phyloP scores from a whole-genome alignment of 1,140 invertebrate genomes.

The Drosophila nebulosa region DNA sequence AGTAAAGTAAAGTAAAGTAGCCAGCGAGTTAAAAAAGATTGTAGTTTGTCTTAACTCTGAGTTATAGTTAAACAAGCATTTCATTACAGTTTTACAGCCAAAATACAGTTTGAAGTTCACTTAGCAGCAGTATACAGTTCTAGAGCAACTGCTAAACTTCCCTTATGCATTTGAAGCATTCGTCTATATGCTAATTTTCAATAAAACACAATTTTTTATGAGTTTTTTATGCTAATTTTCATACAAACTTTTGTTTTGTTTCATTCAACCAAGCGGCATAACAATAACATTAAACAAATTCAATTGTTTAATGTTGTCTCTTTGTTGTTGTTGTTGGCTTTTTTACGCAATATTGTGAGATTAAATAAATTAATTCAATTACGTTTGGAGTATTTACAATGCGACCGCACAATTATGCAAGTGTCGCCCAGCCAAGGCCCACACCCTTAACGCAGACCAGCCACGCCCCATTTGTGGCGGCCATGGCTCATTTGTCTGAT shows the following conservation, averaged over 20 bases:
- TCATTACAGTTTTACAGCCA: background rate
- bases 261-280: conserved; percentile 36
- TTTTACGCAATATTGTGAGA: conserved; percentile 27
- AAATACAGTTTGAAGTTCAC: background rate
- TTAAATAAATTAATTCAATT: conserved; percentile 75
- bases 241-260: conserved; percentile 35
- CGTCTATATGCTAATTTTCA: conserved; percentile 36
- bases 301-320: conserved; percentile 13
- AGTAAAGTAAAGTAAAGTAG: too few relatives aligned
- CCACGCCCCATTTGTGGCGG: conserved; percentile 16
- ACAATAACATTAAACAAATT: conserved; percentile 26
- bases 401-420: conserved; percentile 68
- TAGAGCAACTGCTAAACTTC: background rate
- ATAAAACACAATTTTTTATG: conserved; percentile 58
- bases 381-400: conserved; percentile 69
- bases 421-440: conserved; percentile 45
- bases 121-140: conserved; percentile 42
- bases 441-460: background rate
- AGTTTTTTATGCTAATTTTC: conserved; percentile 59
- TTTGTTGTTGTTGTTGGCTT: conserved; percentile 27
- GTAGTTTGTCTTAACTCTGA: too few relatives aligned
- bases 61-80: too few relatives aligned
- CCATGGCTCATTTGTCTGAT: conserved; percentile 63
- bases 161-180: background rate
- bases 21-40: too few relatives aligned